These are phyloP conservation scores for Ailurus styani DNA, from an alignment of 2,113 vertebrate species.

Conservation along the genomic window DNA sequence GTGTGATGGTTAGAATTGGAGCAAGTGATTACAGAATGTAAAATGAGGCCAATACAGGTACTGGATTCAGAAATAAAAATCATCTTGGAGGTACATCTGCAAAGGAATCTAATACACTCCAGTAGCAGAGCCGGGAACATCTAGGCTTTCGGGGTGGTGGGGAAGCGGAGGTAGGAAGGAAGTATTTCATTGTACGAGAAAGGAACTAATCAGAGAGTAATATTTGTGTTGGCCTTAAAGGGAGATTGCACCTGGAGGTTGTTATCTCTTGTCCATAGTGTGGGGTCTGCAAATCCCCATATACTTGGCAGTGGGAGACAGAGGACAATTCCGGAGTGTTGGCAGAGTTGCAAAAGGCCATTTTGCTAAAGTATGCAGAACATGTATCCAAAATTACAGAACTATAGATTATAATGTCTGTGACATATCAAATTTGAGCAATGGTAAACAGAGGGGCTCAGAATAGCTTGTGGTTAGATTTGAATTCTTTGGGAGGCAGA, in stretches of 20 bases:
- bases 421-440: neutral
- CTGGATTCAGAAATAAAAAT: neutral
- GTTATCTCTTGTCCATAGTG: neutral
- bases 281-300: neutral
- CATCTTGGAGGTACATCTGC: neutral
- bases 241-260: neutral
- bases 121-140: neutral
- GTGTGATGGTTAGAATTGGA: neutral
- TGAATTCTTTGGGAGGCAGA: neutral
- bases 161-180: neutral
- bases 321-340: neutral
- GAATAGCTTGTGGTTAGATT: neutral
- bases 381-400: neutral
- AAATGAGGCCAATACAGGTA: neutral
- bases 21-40: neutral
- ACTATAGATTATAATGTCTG: neutral
- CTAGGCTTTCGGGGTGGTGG: neutral
- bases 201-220: neutral
- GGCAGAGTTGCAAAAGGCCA: neutral
- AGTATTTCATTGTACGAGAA: neutral
- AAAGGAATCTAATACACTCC: neutral
- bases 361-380: neutral
- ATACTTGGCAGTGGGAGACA: neutral
- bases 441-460: neutral
- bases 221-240: neutral